These are phyloP conservation scores for western clawed frog (Xenopus tropicalis) DNA, from an alignment of 2,113 vertebrate genomes.

Conservation along the genomic window UCB_Xtro_10.0 CM004447.2:54467001-54467500, in stretches of 20 bases:
- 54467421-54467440: neutral
- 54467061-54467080: too few species aligned
- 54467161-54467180: too few species aligned
- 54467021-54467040: too few species aligned
- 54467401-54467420: neutral
- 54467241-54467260: conserved; percentile 25
- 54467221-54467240: conserved; percentile 25
- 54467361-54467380: conserved; percentile 26
- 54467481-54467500: too few species aligned
- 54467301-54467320: conserved; percentile 40
- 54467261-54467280: conserved; percentile 23
- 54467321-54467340: conserved; percentile 25
- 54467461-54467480: too few species aligned
- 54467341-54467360: conserved; percentile 20
- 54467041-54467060: too few species aligned
- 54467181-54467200: neutral
- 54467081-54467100: too few species aligned
- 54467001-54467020: too few species aligned
- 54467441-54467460: neutral
- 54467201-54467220: neutral
- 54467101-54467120: too few species aligned
- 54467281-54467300: conserved; percentile 42
- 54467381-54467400: conserved; percentile 14
- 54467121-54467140: too few species aligned
- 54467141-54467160: too few species aligned